Evolutionary conservation across 2,888 invertebrate genomes (phyloP).

Genomic region (Morpho deidamia): DNA sequence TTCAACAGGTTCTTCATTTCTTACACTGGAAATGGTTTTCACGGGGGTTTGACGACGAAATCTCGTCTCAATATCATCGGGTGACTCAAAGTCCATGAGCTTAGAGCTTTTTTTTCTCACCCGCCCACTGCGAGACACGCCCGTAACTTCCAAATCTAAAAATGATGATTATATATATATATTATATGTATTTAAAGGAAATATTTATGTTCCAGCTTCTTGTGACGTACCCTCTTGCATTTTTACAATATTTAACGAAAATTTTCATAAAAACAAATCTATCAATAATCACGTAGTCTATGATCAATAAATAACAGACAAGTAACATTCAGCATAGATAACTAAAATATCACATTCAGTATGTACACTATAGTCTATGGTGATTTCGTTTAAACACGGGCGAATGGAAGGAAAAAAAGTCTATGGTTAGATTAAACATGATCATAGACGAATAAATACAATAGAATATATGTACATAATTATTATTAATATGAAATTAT

Average conservation of each 20-base stretch:
- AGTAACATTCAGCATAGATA: too few species aligned
- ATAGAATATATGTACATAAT: too few species aligned
- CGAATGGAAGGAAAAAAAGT: too few species aligned
- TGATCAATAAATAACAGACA: too few species aligned
- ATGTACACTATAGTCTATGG: too few species aligned
- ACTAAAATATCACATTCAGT: too few species aligned
- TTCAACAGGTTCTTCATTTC: conserved; percentile 47
- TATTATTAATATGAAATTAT: too few species aligned
- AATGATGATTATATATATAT: not conserved
- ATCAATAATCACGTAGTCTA: too few species aligned
- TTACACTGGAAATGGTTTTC: conserved; percentile 44
- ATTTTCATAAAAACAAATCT: not conserved
- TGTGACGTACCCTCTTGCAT: conserved; percentile 20
- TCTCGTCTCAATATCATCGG: conserved; percentile 88
- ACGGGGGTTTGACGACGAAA: conserved; percentile 62
- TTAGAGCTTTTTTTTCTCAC: conserved; percentile 97
- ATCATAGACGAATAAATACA: too few species aligned
- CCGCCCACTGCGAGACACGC: conserved; percentile 92
- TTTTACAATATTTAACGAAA: not conserved
- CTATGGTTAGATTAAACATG: too few species aligned
- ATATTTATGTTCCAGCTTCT: not conserved
- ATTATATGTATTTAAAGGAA: not conserved
- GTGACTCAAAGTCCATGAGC: conserved; percentile 94
- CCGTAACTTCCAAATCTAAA: conserved; percentile 88
- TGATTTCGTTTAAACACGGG: too few species aligned